Evolutionary conservation across 2,113 vertebrate species (phyloP), one percentile per base, ranked within the genome.

Genomic region (Aspidoscelis tigris): DNA sequence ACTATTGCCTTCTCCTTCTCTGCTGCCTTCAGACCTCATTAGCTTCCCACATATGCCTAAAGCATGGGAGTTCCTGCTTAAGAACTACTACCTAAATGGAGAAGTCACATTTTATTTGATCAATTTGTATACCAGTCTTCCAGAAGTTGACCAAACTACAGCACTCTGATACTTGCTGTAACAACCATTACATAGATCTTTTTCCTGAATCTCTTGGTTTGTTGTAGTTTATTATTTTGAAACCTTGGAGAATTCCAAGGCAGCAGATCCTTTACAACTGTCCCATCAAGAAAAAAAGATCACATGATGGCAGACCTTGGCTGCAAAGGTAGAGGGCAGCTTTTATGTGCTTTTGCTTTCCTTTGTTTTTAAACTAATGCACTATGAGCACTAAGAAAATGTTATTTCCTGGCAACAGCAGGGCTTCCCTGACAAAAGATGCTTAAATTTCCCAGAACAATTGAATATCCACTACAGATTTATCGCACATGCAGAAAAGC

Each of bases 401-500:
- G 7, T 68, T 76, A 65, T 78, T 65, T 76, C 61, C 65, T 83
- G 18, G 73, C 73, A 76, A 47, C 7, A 65, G 39, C 21, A 43
- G 47, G 8, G 39, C 7, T 43, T 55, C 74, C 73, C 76, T 76
- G 47, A 55, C 47, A 47, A 18, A 50, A 53, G 50, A 69, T 68
- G 50, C 76, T 65, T 76, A 22, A 18, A 55, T 83, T 76, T n/a
- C 24, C 41, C 33, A 50, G 6, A 76, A 50, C 61, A 66, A 68
- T 43, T 75, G 72, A 66, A 10, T 68, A 76, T 64, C 44, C 14
- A 26, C n/a, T 68, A 69, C 72, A 76, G 18, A 66, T 76, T 47
- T 66, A 72, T 65, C 22, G 64, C 24, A 75, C 58, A 84, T 55
- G 53, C 22, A 78, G 80, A 73, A n/a, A 78, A 76, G 20, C n/a